Base-by-base conservation (phyloP, 2,888 invertebrate species). In the Oxyteleia sp. region DNA sequence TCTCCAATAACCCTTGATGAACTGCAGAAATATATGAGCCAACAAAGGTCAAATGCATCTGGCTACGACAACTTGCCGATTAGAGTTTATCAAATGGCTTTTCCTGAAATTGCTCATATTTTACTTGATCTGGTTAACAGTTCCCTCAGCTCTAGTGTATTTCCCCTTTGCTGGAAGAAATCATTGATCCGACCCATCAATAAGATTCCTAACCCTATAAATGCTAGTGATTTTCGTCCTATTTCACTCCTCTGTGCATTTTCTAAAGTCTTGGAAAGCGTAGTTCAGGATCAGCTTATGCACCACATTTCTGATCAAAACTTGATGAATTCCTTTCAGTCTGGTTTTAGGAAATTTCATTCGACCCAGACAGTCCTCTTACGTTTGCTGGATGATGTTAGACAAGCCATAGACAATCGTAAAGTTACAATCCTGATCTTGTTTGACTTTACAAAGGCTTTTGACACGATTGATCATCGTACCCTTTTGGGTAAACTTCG, bases 241-340 rank as follows among this genome's bases (percentile, higher is more conserved):
- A 82, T 84, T 2, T 53, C 79, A 0, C 13, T 79, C 0, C 47
- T 84, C 1, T 72, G 69, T 38, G 32, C 61, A 0, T 13, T 82
- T 0, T 84, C 85, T 1, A 84, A 85, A 29, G 53, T 80, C 0
- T 49, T 85, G 2, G 83, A 84, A 18, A 43, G 59, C 5, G 7
- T 84, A 0, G 75, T 82, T 0, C 49, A 41, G 16, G 57, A 64
- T 18, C 85, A 85, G 20, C 5, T 85, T 1, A 29, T 45, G 0
- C 2, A 5, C 5, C 5, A 4, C 23, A 23, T 23, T 2, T 4
- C 23, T 4, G 3, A 5, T 23, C 2, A 23, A 4, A 5, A 2
- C 5, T 4, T 23, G 23, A 2, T 23, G 23, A 5, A 23, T 23
- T 2, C 23, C 3, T 16, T 26, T 29, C 66, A 80, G 32, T 20